phyloP scores from a whole-genome alignment of 2,888 invertebrate species.

The Ormyrus nitidulus region DNA sequence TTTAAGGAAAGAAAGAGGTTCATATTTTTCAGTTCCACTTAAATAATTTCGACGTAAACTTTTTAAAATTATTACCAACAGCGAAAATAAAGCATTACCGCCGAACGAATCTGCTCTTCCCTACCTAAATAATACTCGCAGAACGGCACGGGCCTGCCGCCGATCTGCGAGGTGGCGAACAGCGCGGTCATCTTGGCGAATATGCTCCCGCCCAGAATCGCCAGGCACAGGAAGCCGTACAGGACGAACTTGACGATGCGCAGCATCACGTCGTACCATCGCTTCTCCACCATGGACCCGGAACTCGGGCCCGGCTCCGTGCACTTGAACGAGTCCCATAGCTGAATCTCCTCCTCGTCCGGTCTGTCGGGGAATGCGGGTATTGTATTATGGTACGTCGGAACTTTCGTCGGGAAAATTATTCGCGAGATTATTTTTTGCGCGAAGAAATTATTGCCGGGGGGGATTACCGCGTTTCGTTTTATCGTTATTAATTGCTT shows the following conservation, averaged over 20 bases:
- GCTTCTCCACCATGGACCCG: conserved; percentile 82
- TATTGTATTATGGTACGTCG: no score
- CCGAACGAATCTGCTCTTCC: conserved; percentile 14
- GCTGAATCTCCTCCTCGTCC: conserved; percentile 77
- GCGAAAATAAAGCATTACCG: background rate
- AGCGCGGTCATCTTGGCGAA: conserved; percentile 85
- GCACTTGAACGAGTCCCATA: conserved; percentile 90
- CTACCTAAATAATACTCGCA: conserved; percentile 79
- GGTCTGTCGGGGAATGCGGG: conserved; percentile 55
- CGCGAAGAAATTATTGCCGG: no score
- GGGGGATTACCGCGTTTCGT: no score
- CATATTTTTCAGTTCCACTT: no score
- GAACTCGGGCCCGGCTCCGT: conserved; percentile 82
- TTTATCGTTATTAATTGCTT: conserved; percentile 17
- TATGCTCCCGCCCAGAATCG: conserved; percentile 83
- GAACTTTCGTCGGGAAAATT: no score
- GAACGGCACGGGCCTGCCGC: conserved; percentile 77
- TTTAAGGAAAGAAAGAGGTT: conserved; percentile 20
- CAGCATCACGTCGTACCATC: conserved; percentile 80
- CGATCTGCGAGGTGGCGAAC: conserved; percentile 85
- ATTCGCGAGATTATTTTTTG: no score
- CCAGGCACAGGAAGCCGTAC: conserved; percentile 81
- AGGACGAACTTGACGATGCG: conserved; percentile 82
- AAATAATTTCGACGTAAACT: no score
- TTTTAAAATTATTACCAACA: background rate